phyloP scores from a whole-genome alignment of 2,113 vertebrate species.

The Rhea americana region DNA sequence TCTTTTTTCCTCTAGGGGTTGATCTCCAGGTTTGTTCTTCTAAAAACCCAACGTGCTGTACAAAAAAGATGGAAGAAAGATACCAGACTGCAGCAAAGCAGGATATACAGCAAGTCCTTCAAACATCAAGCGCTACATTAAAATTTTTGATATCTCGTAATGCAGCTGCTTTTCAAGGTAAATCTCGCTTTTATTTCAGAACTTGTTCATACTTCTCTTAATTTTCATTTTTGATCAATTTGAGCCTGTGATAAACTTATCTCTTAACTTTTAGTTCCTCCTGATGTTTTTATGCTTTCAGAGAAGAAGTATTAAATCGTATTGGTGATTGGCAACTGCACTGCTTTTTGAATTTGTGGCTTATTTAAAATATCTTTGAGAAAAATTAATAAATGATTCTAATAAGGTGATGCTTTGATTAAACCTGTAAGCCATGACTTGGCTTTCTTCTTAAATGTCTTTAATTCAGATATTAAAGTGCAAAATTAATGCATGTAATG shows the following conservation, averaged over 20 bases:
- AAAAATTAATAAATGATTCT: background rate
- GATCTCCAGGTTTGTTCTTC: constrained; percentile 88
- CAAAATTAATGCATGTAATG: background rate
- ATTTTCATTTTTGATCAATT: background rate
- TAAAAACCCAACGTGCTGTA: constrained; percentile 85
- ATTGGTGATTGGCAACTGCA: background rate
- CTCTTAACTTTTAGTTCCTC: background rate
- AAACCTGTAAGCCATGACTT: background rate
- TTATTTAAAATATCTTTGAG: background rate
- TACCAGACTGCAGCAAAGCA: constrained; percentile 82
- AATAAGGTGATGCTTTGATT: constrained; percentile 12
- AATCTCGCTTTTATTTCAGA: constrained; percentile 7
- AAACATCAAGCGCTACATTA: constrained; percentile 81
- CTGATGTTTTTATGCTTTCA: background rate
- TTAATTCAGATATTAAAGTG: constrained; percentile 3
- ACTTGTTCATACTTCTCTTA: background rate
- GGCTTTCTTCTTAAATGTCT: background rate
- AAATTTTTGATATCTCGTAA: constrained; percentile 85
- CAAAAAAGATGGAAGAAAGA: constrained; percentile 87
- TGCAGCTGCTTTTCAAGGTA: constrained; percentile 91
- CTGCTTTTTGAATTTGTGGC: background rate
- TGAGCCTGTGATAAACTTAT: background rate
- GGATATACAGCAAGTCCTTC: constrained; percentile 85
- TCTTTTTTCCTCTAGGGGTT: constrained; percentile 69
- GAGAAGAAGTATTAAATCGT: background rate